Evolutionary conservation across 2,797 vertebrate species (phyloP), one percentile per base, ranked within the genome.

Genomic region (Paratrypauchen microcephalus): DNA sequence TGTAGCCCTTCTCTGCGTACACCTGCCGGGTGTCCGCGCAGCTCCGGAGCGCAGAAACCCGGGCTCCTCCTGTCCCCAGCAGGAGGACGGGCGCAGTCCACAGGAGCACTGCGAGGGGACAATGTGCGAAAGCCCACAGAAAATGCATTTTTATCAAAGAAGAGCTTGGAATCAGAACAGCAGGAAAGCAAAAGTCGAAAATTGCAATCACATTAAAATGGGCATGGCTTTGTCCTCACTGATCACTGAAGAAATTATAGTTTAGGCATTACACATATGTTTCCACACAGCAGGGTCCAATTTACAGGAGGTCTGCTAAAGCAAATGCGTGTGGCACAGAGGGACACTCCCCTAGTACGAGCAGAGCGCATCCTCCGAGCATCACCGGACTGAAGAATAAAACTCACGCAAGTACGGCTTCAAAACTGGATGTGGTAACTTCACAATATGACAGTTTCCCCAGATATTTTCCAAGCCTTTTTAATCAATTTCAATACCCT

Each of bases 1-100:
- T 93, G 91, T 95, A 95, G 28, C 95, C 95, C 83, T 93, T 94
- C 79, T 94, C 91, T 2, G 93, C 86, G 84, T 95, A 95, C 90
- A 93, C 93, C 88, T 94, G 94, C 82, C 95, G 93, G 73, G 93
- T 94, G 83, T 95, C 95, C 59, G 90, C 82, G 88, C 95, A 96
- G 90, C 93, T 95, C 86, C 93, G 89, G 74, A 91, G 90, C 81
- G 90, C 93, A 62, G 76, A 79, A 78, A 71, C 86, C 85, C 64
- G 79, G 79, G 88, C 91, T 77, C 75, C 87, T 77, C 75, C 87
- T 75, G 82, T 86, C 83, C 71, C 83, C 68, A 87, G 82, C 78
- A 89, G 90, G 18, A 89, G 90, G 18, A 72, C 82, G 79, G 76
- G 88, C 47, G 82, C 76, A 70, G 73, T 66, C 78, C 79, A 93